Percentiles rank a stretch among this genome's conserved stretches.
phyloP scores from a whole-genome alignment of 1,140 invertebrate species.

The Caerostris extrusa region DNA sequence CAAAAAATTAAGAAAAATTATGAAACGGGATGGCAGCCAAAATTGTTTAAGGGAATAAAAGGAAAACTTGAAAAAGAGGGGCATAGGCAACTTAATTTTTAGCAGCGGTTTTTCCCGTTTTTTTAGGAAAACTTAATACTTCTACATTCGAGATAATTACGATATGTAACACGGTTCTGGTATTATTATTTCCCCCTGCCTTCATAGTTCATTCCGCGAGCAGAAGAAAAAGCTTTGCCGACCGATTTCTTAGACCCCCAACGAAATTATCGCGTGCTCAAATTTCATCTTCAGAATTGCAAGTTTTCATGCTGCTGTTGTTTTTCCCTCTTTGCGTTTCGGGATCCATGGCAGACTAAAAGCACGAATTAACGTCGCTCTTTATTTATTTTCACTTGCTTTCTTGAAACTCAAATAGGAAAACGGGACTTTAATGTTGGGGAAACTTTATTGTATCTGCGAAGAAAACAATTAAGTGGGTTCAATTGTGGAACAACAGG shows the following conservation, averaged over 20 bases:
- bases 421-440: neutral
- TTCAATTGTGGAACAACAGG: neutral
- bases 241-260: slow-evolving; percentile 38
- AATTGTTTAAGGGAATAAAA: slow-evolving; percentile 61
- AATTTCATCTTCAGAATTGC: slow-evolving; percentile 47
- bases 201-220: neutral
- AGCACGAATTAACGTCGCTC: slow-evolving; percentile 13
- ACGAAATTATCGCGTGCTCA: slow-evolving; percentile 63
- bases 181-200: slow-evolving; percentile 21
- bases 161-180: slow-evolving; percentile 51
- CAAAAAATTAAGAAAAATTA: slow-evolving; percentile 55
- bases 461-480: slow-evolving; percentile 33
- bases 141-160: slow-evolving; percentile 67
- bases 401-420: neutral
- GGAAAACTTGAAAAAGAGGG: slow-evolving; percentile 3
- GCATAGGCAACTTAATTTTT: slow-evolving; percentile 48
- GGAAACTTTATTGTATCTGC: neutral
- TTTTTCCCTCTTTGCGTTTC: neutral
- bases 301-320: slow-evolving; percentile 10
- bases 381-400: slow-evolving; percentile 22
- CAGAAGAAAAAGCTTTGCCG: neutral
- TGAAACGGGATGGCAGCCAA: slow-evolving; percentile 27
- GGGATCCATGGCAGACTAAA: slow-evolving; percentile 32
- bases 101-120: slow-evolving; percentile 26
- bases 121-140: slow-evolving; percentile 51